Conservation (phyloP, 2,113 vertebrate genomes). For the Panthera leo region DNA sequence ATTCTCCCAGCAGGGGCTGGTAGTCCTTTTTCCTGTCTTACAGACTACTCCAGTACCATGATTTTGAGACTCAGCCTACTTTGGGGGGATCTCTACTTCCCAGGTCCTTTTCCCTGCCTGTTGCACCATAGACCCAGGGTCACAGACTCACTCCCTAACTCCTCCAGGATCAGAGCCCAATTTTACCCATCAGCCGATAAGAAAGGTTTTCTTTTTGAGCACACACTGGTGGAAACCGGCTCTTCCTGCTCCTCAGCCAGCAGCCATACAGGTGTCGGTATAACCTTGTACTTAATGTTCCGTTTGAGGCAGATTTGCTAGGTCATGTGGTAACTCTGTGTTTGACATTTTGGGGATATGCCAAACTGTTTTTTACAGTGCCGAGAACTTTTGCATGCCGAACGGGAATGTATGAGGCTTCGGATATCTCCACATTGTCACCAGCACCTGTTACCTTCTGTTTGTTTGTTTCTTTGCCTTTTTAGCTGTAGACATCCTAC, state of each 20-base stretch:
- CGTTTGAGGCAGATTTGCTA: not conserved
- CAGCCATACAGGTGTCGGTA: no score
- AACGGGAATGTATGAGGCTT: not conserved
- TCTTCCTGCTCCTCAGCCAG: not conserved
- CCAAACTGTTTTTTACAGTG: not conserved
- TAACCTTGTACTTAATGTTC: not conserved
- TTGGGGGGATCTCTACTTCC: not conserved
- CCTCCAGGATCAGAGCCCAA: not conserved
- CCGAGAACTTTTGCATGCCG: not conserved
- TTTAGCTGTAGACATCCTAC: not conserved
- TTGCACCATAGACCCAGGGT: not conserved
- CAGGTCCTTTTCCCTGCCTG: not conserved
- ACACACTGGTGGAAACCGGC: not conserved
- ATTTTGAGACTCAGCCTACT: not conserved
- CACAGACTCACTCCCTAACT: not conserved
- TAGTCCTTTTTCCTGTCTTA: no score
- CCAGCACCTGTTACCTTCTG: not conserved
- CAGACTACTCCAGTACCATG: not conserved
- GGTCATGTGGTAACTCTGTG: not conserved
- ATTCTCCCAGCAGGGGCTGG: no score
- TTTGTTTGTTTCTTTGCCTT: not conserved
- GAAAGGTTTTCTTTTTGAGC: not conserved
- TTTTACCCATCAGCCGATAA: not conserved
- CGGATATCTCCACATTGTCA: not conserved
- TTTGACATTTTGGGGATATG: not conserved